Conservation (phyloP, 2,113 vertebrate species). For the Myodes glareolus region DNA sequence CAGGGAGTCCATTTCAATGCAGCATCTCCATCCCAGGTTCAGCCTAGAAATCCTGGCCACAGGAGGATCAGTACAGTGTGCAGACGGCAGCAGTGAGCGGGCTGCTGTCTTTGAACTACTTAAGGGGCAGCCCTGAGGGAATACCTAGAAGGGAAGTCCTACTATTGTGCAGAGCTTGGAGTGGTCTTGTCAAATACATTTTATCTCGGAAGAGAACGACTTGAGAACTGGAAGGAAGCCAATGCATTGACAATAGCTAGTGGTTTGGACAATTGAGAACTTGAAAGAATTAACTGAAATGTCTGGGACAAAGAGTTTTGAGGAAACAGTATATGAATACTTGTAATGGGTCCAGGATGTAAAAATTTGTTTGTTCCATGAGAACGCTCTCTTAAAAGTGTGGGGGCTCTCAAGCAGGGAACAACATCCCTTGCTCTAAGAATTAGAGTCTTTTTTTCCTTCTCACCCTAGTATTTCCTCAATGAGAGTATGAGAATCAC, state of each 20-base stretch:
- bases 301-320: conserved; percentile 28
- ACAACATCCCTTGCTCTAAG: not conserved
- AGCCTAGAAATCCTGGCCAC: not conserved
- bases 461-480: not conserved
- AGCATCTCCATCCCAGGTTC: not conserved
- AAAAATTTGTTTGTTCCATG: conserved; percentile 23
- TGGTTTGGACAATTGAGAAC: conserved; percentile 15
- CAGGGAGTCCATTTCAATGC: not conserved
- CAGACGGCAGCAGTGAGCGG: not conserved
- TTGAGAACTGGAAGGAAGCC: conserved; percentile 4
- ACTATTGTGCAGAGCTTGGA: not conserved
- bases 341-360: conserved; percentile 27
- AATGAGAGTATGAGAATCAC: not conserved
- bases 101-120: not conserved
- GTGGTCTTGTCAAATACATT: conserved; percentile 9
- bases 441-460: not conserved
- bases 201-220: conserved; percentile 51
- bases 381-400: not conserved
- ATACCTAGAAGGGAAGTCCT: conserved; percentile 46
- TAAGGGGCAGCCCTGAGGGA: not conserved
- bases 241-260: conserved; percentile 8
- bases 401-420: not conserved
- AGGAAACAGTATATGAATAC: not conserved
- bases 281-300: conserved; percentile 1
- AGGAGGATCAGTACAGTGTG: not conserved